Conservation (phyloP, 2,888 invertebrate species). For the Melipona bicolor region DNA sequence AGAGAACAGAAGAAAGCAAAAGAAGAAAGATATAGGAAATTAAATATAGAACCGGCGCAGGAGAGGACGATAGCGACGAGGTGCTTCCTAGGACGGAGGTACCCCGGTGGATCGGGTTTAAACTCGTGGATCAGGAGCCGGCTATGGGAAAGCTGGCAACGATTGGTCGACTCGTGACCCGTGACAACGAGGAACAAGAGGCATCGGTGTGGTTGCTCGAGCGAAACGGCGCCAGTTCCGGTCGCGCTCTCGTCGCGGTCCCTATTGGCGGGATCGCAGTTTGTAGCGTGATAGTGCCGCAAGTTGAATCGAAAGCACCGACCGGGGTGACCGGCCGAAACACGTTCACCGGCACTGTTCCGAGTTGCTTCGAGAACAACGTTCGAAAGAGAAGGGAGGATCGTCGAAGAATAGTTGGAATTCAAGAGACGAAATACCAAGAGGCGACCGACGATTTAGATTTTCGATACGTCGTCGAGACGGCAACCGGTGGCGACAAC, state of each 20-base stretch:
- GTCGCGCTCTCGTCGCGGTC: conserved; percentile 35
- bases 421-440: not conserved
- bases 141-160: conserved; percentile 83
- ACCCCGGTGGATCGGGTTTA: conserved; percentile 64
- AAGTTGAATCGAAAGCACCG: not conserved
- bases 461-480: not conserved
- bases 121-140: conserved; percentile 72
- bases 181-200: conserved; percentile 54
- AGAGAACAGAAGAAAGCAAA: not conserved
- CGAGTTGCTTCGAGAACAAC: not conserved
- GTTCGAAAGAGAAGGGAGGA: not conserved
- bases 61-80: not conserved
- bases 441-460: not conserved
- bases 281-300: not conserved
- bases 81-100: conserved; percentile 38
- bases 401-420: not conserved
- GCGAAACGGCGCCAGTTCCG: conserved; percentile 18
- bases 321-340: not conserved
- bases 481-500: not conserved
- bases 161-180: conserved; percentile 62
- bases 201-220: conserved; percentile 36
- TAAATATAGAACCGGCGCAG: not conserved
- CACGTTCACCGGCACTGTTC: not conserved
- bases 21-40: not conserved
- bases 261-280: conserved; percentile 20